Evolutionary conservation across 2,888 invertebrate genomes (phyloP), one percentile per base, ranked within the genome.

Genomic region (Apocheima hispidaria): DNA sequence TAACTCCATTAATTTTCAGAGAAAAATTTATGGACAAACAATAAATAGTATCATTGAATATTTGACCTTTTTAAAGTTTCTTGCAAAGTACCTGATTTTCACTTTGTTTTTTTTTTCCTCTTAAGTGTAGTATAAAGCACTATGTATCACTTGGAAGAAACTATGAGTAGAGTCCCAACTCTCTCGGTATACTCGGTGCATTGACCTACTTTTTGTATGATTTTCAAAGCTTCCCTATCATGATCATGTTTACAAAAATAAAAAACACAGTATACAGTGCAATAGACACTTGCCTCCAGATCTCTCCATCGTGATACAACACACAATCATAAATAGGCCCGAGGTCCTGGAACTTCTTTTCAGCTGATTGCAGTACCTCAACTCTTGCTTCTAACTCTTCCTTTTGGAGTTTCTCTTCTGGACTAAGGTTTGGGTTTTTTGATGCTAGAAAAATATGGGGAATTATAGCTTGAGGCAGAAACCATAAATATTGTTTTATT

Each of bases 301-400:
- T 95, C 21, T 93, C 91, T n/a, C 98, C 98, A 90, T 99, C 98
- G 79, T 98, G 94, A 87, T 98, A 99, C 26, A 99, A 94, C 51
- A 99, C 94, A 90, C 98, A 98, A 87, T 99, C 99, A 83, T 96
- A 98, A 4, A 97, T 95, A 1, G 98, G 98, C 16, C 99, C 99
- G 7, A 95, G 86, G 81, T 99, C 98, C 56, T 89, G 93, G 84
- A 96, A 98, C 80, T 98, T 97, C 83, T 99, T 99, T 69, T 99
- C 99, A 48, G 96, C 93, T 63, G 90, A 93, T 72, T 95, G 96
- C 60, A 99, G 92, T 61, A 96, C 93, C 74, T 99, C 99, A 52
- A 98, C 92, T 75, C 96, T 95, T 10, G 96, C 95, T 76, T 99
- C 98, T 14, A 98, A 86, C 80, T 99, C 98, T 81, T 99, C 99